Percentiles rank a stretch among this genome's conserved stretches.
These are phyloP conservation scores for Chalcosyrphus nemorum DNA, from an alignment of 2,888 invertebrate genomes.

Conservation along the genomic window DNA sequence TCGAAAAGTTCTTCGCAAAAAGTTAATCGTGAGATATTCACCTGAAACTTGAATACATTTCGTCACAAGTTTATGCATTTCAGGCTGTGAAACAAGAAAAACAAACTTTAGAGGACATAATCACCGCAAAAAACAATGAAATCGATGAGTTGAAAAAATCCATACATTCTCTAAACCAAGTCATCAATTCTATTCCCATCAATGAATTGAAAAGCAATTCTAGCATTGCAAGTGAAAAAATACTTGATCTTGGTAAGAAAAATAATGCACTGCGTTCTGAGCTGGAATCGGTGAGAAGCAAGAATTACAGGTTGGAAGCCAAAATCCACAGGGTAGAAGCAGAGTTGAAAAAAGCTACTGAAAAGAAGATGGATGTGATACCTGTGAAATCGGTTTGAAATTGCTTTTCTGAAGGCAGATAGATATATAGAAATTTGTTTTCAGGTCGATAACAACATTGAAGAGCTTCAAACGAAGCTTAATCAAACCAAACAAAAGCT, in stretches of 20 bases:
- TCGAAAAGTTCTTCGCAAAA: slow-evolving; percentile 76
- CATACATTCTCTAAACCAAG: slow-evolving; percentile 77
- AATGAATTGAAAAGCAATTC: slow-evolving; percentile 79
- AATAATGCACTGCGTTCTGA: slow-evolving; percentile 79
- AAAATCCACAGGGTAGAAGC: slow-evolving; percentile 74
- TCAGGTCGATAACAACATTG: slow-evolving; percentile 74
- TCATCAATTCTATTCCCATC: slow-evolving; percentile 79
- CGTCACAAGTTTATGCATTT: too few relatives aligned
- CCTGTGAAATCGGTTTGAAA: slow-evolving; percentile 1
- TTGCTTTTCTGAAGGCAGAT: neutral
- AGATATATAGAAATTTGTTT: neutral
- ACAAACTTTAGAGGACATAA: slow-evolving; percentile 75
- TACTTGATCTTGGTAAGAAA: slow-evolving; percentile 79
- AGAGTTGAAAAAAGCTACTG: slow-evolving; percentile 19
- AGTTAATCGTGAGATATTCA: slow-evolving; percentile 71
- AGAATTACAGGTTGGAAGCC: slow-evolving; percentile 75
- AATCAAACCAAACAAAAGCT: slow-evolving; percentile 84
- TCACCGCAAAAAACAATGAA: slow-evolving; percentile 78
- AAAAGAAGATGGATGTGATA: neutral
- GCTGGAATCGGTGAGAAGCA: slow-evolving; percentile 77
- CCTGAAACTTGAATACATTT: too few relatives aligned
- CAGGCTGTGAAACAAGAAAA: slow-evolving; percentile 76
- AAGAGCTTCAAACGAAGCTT: slow-evolving; percentile 84
- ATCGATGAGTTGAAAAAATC: slow-evolving; percentile 78
- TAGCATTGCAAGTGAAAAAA: slow-evolving; percentile 77